A percentile compares a stretch with the other conserved stretches of the same genome.
These are phyloP conservation scores for Athene noctua DNA, from an alignment of 2,113 vertebrate species.

Conservation along the genomic window DNA sequence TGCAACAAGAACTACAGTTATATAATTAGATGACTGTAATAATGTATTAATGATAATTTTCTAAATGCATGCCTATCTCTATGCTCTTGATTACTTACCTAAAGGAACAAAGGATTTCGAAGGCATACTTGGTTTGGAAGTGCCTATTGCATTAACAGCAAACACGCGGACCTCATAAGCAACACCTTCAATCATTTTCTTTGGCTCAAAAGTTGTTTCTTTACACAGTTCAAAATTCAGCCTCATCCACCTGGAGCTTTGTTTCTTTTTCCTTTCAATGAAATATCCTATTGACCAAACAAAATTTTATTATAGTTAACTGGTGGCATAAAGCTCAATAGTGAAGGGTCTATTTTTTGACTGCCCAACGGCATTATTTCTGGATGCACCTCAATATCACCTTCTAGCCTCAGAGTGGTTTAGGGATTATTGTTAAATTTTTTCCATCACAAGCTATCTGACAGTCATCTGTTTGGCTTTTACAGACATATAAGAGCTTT, in stretches of 20 bases:
- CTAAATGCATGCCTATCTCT: neutral
- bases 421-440: neutral
- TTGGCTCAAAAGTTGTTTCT: conserved; percentile 93
- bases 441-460: neutral
- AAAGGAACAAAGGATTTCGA: conserved; percentile 94
- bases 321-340: neutral
- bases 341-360: neutral
- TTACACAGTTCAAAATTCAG: conserved; percentile 97
- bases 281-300: conserved; percentile 84
- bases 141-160: conserved; percentile 93
- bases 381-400: neutral
- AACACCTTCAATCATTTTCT: conserved; percentile 99
- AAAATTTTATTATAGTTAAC: neutral
- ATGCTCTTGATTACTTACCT: conserved; percentile 78
- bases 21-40: neutral
- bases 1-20: neutral
- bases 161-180: conserved; percentile 96
- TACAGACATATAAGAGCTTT: accelerated
- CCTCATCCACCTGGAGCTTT: conserved; percentile 99
- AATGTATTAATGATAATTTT: neutral
- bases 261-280: conserved; percentile 98
- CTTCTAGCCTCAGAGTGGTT: neutral
- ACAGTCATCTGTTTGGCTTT: neutral
- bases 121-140: conserved; percentile 93
- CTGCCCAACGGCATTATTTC: neutral